Percentiles rank a stretch among this genome's conserved stretches.
Evolutionary conservation across 2,797 vertebrate species (phyloP).

Genomic region (Tragopan temminckii): DNA sequence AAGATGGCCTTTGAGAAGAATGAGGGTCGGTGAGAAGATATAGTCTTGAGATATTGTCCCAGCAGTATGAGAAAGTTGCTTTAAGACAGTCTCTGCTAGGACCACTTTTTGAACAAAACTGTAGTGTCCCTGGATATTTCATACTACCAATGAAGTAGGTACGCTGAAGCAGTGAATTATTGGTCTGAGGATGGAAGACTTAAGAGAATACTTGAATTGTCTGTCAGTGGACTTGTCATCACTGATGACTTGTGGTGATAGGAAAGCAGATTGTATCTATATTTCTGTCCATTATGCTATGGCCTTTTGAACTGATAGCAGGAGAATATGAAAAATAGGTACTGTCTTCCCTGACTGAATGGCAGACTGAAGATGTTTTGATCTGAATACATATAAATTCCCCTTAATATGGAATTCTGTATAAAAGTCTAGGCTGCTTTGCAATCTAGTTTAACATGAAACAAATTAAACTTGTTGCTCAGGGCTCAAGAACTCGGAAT

Average conservation of each 20-base stretch:
- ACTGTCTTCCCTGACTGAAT: neutral
- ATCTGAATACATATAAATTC: neutral
- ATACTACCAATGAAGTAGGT: neutral
- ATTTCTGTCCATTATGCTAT: neutral
- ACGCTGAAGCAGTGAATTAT: neutral
- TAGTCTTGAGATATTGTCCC: neutral
- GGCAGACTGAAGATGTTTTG: neutral
- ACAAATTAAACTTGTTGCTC: slow-evolving; percentile 2
- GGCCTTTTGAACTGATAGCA: neutral
- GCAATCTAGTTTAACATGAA: neutral
- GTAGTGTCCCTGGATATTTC: neutral
- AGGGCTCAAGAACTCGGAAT: neutral
- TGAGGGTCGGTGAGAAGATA: accelerated
- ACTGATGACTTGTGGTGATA: neutral
- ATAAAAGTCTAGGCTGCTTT: neutral
- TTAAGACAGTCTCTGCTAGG: neutral
- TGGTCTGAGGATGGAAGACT: neutral
- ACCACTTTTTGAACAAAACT: neutral
- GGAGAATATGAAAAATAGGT: neutral
- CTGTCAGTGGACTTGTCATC: neutral
- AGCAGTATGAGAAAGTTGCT: neutral
- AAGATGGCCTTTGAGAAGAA: neutral
- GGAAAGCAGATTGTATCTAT: neutral
- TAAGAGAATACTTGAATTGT: neutral
- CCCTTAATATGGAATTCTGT: neutral